Conservation (phyloP, 1,140 invertebrate species). For the Pollicipes pollicipes region DNA sequence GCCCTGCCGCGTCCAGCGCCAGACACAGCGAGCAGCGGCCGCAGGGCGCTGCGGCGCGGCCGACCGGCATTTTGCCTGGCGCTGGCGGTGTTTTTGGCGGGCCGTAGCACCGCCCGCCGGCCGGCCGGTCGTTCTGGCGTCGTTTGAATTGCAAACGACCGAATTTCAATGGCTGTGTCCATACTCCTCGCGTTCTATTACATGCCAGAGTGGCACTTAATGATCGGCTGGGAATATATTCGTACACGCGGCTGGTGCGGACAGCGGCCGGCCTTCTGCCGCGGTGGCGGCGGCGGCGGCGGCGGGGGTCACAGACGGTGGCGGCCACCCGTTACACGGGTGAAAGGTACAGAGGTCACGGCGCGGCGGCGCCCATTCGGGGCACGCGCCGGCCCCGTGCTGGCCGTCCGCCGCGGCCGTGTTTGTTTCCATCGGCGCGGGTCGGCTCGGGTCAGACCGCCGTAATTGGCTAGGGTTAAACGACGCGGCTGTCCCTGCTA, state of each 20-base stretch:
- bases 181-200: not conserved
- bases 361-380: not conserved
- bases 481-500: not conserved
- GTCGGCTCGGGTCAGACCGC: not conserved
- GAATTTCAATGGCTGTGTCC: not conserved
- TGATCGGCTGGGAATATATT: not conserved
- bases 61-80: not conserved
- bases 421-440: not conserved
- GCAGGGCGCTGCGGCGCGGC: not conserved
- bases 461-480: not conserved
- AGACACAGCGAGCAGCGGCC: too few species aligned
- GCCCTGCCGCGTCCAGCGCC: too few species aligned
- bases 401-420: not conserved
- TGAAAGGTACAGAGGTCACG: not conserved
- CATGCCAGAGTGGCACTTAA: not conserved
- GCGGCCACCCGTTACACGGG: not conserved
- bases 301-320: not conserved
- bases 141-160: not conserved
- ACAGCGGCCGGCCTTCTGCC: too few species aligned
- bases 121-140: not conserved
- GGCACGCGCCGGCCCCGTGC: not conserved
- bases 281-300: too few species aligned
- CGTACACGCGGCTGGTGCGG: not conserved
- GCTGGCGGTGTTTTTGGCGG: not conserved
- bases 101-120: not conserved